Evolutionary conservation across 2,888 invertebrate genomes (phyloP).

Genomic region (Campopleginae sp.): DNA sequence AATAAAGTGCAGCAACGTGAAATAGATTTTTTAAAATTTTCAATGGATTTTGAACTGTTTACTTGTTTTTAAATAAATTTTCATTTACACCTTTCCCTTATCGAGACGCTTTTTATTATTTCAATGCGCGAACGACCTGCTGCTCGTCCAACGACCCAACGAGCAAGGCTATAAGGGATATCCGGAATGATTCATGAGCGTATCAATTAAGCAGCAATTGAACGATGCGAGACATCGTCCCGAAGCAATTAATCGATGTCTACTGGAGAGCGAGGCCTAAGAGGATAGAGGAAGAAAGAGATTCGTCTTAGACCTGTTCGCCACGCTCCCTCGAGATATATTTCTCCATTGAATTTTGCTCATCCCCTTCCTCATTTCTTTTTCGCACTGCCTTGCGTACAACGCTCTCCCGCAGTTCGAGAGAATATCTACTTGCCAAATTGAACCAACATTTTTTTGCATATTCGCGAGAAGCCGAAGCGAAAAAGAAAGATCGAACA

Average conservation of each 20-base stretch:
- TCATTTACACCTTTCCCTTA: background rate
- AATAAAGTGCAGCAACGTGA: background rate
- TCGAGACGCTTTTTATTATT: background rate
- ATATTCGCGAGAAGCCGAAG: slow-evolving; percentile 6
- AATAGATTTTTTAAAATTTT: background rate
- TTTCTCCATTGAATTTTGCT: slow-evolving; percentile 1
- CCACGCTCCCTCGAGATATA: slow-evolving; percentile 52
- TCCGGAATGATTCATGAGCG: slow-evolving; percentile 53
- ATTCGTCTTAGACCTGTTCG: slow-evolving; percentile 5
- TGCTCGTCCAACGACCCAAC: slow-evolving; percentile 32
- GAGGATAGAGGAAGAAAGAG: slow-evolving; percentile 14
- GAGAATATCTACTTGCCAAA: slow-evolving; percentile 43
- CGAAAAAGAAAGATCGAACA: background rate
- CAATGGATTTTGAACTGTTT: background rate
- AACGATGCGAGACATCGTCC: slow-evolving; percentile 56
- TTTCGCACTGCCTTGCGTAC: slow-evolving; percentile 4
- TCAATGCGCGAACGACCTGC: background rate
- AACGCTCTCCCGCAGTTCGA: background rate
- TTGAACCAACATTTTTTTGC: slow-evolving; percentile 11
- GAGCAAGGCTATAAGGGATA: slow-evolving; percentile 55
- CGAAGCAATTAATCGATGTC: slow-evolving; percentile 60
- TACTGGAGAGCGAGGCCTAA: slow-evolving; percentile 1
- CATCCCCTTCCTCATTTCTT: slow-evolving; percentile 12
- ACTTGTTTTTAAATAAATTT: background rate
- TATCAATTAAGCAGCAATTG: slow-evolving; percentile 62